Percentiles rank a stretch among this genome's conserved stretches.
These are phyloP conservation scores for Ips nitidus DNA, from an alignment of 1,140 invertebrate species.

Conservation along the genomic window DNA sequence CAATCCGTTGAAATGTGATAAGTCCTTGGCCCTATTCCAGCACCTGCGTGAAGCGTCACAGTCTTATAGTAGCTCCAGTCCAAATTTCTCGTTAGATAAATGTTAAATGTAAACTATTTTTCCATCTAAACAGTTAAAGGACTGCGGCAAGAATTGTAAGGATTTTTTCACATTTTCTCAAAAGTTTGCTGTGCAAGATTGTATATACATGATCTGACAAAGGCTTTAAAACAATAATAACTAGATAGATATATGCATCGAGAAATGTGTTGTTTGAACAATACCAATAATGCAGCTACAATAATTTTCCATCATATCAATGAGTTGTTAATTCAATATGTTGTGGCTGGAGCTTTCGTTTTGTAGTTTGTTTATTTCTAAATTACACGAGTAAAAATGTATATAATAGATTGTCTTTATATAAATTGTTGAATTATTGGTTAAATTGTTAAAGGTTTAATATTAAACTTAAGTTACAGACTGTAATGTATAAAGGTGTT, in stretches of 20 bases:
- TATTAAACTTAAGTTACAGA: conserved; percentile 26
- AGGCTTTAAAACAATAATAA: background rate
- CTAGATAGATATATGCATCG: background rate
- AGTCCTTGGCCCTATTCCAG: conserved; percentile 15
- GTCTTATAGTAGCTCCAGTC: conserved; percentile 5
- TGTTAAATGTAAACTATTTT: background rate
- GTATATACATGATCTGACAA: conserved; percentile 1
- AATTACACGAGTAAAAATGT: conserved; percentile 1
- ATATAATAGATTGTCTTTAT: conserved; percentile 36
- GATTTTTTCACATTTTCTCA: background rate
- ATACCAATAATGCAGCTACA: background rate
- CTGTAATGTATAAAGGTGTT: conserved; percentile 19
- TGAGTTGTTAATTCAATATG: background rate
- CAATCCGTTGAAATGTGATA: conserved; percentile 26
- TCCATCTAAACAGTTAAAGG: background rate
- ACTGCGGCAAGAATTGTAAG: background rate
- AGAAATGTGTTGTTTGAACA: background rate
- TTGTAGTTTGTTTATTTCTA: background rate
- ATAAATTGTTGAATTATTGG: conserved; percentile 27
- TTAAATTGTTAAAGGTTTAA: conserved; percentile 33
- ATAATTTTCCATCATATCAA: background rate
- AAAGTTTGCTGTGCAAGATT: background rate
- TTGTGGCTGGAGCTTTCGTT: conserved; percentile 9
- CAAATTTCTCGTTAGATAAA: conserved; percentile 7
- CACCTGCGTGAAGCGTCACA: background rate